Evolutionary conservation across 2,797 vertebrate species (phyloP).

Genomic region (Rhodeus uyekii): DNA sequence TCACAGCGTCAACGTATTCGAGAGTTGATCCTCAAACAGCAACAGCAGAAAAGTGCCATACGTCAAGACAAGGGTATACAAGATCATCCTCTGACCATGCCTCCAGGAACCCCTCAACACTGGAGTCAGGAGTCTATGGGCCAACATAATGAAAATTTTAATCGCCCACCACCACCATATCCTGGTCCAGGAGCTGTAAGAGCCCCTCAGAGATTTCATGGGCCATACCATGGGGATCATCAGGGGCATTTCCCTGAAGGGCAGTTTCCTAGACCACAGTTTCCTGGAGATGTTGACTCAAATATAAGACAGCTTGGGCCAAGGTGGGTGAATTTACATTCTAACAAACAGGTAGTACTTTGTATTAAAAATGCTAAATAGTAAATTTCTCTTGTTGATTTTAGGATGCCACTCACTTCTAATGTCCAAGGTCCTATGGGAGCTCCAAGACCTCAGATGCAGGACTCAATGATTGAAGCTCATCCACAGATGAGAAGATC

Average conservation of each 20-base stretch:
- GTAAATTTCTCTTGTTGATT: conserved; percentile 1
- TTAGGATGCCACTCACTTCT: conserved; percentile 87
- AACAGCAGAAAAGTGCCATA: conserved; percentile 91
- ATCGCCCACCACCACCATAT: conserved; percentile 94
- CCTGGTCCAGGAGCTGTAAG: conserved; percentile 85
- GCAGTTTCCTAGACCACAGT: conserved; percentile 81
- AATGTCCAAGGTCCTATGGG: conserved; percentile 79
- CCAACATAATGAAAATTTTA: conserved; percentile 83
- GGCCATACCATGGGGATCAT: conserved; percentile 84
- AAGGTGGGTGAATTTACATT: conserved; percentile 77
- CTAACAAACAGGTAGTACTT: background rate
- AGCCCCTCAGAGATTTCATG: conserved; percentile 83
- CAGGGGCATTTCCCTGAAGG: conserved; percentile 84
- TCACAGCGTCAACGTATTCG: conserved; percentile 91
- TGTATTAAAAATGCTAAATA: background rate
- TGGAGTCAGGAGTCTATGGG: conserved; percentile 88
- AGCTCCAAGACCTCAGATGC: conserved; percentile 82
- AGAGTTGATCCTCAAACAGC: conserved; percentile 94
- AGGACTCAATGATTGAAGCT: conserved; percentile 74
- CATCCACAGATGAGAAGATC: conserved; percentile 90
- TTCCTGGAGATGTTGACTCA: conserved; percentile 78
- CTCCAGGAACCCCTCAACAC: conserved; percentile 77
- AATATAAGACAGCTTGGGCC: conserved; percentile 85
- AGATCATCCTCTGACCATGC: conserved; percentile 73
- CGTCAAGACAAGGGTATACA: conserved; percentile 88